Evolutionary conservation across 2,113 vertebrate genomes (phyloP).

Genomic region (Nothoprocta pentlandii): DNA sequence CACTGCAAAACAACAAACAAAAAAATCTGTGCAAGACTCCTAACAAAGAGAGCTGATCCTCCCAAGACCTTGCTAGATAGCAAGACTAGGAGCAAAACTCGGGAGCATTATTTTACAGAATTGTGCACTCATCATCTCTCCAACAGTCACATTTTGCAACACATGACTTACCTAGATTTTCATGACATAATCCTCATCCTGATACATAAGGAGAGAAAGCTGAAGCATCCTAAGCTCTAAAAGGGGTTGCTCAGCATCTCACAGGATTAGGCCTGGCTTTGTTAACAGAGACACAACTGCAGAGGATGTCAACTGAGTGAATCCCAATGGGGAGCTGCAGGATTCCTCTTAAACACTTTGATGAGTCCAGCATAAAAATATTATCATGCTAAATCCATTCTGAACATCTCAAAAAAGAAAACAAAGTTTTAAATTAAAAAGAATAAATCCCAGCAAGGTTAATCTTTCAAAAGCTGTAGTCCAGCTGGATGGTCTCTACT

Average conservation of each 20-base stretch:
- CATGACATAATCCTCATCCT: neutral
- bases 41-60: neutral
- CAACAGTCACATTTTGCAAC: neutral
- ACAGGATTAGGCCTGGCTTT: neutral
- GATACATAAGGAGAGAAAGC: neutral
- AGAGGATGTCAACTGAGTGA: neutral
- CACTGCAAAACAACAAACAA: neutral
- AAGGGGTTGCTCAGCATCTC: neutral
- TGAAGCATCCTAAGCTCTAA: neutral
- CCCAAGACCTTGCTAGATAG: neutral
- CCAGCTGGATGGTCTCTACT: conserved; percentile 6
- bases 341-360: neutral
- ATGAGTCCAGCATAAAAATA: neutral
- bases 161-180: neutral
- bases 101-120: fast-evolving
- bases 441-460: conserved; percentile 25
- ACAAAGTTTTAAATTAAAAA: conserved; percentile 26
- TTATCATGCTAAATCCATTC: neutral
- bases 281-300: neutral
- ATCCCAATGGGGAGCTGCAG: neutral
- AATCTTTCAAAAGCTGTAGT: conserved; percentile 36
- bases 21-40: neutral
- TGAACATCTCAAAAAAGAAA: neutral
- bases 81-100: neutral
- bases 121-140: neutral